Conservation (phyloP, 2,888 invertebrate genomes). For the Bruchidius siliquastri region DNA sequence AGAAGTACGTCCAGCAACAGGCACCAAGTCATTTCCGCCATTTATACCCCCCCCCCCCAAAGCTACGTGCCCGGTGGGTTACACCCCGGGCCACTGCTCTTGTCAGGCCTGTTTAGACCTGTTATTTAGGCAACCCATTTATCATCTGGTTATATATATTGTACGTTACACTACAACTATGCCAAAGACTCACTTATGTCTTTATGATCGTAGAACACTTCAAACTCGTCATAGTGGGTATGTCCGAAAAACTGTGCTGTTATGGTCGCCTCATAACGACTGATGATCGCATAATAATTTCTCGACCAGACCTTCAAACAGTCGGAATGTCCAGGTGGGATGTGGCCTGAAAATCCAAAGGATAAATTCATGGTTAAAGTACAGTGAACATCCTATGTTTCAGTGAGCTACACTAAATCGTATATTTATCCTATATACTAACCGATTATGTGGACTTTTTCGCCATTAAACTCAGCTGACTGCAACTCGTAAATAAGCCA, state of each 20-base stretch:
- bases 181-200: conserved; percentile 60
- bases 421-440: conserved; percentile 3
- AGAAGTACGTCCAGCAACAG: no score
- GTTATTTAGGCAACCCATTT: no score
- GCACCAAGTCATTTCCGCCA: no score
- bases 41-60: no score
- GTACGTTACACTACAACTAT: neutral
- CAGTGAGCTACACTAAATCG: no score
- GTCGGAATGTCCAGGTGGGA: conserved; percentile 90
- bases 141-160: no score
- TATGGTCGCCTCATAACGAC: conserved; percentile 84
- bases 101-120: no score
- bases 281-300: conserved; percentile 86
- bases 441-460: conserved; percentile 94
- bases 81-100: no score
- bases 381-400: no score
- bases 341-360: conserved; percentile 66
- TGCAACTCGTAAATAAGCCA: conserved; percentile 95
- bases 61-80: no score
- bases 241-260: conserved; percentile 91
- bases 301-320: conserved; percentile 94
- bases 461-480: conserved; percentile 87
- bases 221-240: conserved; percentile 91
- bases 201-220: conserved; percentile 84
- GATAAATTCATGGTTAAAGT: neutral